Conservation (phyloP, 2,888 invertebrate genomes). For the Dione vanillae region DNA sequence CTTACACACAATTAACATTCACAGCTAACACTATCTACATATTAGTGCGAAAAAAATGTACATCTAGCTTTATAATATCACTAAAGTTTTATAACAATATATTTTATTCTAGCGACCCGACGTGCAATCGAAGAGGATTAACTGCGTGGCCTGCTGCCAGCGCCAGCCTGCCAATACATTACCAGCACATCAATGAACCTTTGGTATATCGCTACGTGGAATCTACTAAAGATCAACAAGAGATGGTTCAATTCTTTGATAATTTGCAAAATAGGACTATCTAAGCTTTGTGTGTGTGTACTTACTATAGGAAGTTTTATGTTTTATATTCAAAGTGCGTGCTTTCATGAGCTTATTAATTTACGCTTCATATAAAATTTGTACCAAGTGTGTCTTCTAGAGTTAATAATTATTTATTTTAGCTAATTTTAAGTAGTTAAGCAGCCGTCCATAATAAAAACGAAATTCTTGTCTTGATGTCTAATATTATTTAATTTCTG, state of each 20-base stretch:
- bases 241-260: slow-evolving; percentile 62
- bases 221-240: slow-evolving; percentile 52
- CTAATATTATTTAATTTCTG: neutral
- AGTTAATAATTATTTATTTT: slow-evolving; percentile 13
- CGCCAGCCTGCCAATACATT: slow-evolving; percentile 46
- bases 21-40: too few species aligned
- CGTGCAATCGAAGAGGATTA: slow-evolving; percentile 49
- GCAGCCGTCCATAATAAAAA: slow-evolving; percentile 14
- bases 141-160: slow-evolving; percentile 57
- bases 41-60: too few species aligned
- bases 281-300: slow-evolving; percentile 39
- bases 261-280: slow-evolving; percentile 45
- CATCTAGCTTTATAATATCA: too few species aligned
- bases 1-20: too few species aligned
- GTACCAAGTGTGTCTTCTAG: neutral
- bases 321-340: neutral
- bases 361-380: neutral
- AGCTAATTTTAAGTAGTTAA: slow-evolving; percentile 14
- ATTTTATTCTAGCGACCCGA: slow-evolving; percentile 60
- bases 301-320: neutral
- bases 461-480: neutral
- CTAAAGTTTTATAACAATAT: neutral
- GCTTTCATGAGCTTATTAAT: neutral
- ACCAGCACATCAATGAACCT: slow-evolving; percentile 59
- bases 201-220: slow-evolving; percentile 45